Evolutionary conservation across 2,888 invertebrate genomes (phyloP).

Genomic region (Sclerodermus sp.): DNA sequence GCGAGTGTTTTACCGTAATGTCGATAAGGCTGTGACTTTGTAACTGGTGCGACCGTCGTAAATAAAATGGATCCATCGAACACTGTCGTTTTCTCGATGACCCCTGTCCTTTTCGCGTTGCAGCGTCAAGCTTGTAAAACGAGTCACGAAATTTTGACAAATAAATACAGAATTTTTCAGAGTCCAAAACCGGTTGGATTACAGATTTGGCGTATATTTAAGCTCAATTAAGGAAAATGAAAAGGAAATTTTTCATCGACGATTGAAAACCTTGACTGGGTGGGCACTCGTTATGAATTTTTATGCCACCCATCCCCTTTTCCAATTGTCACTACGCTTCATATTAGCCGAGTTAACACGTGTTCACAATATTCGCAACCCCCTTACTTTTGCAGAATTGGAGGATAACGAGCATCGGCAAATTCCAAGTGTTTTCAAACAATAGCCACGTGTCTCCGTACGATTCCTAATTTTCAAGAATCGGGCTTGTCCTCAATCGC

Average conservation of each 20-base stretch:
- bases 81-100: constrained; percentile 11
- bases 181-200: too few relatives aligned
- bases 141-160: too few relatives aligned
- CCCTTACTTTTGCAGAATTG: background rate
- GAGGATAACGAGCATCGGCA: constrained; percentile 11
- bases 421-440: constrained; percentile 14
- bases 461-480: constrained; percentile 24
- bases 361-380: background rate
- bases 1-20: constrained; percentile 15
- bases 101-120: constrained; percentile 1
- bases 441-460: constrained; percentile 30
- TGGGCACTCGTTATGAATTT: too few relatives aligned
- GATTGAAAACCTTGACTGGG: too few relatives aligned
- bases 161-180: too few relatives aligned
- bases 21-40: constrained; percentile 46
- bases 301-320: background rate
- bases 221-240: too few relatives aligned
- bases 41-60: constrained; percentile 29
- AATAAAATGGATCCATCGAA: constrained; percentile 35
- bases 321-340: background rate
- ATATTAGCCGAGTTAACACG: too few relatives aligned
- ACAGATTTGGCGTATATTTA: too few relatives aligned
- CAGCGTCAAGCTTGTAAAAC: background rate
- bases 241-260: too few relatives aligned
- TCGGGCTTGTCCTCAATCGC: constrained; percentile 13